Conservation (phyloP, 2,113 vertebrate species). For the Heterochromis multidens region DNA sequence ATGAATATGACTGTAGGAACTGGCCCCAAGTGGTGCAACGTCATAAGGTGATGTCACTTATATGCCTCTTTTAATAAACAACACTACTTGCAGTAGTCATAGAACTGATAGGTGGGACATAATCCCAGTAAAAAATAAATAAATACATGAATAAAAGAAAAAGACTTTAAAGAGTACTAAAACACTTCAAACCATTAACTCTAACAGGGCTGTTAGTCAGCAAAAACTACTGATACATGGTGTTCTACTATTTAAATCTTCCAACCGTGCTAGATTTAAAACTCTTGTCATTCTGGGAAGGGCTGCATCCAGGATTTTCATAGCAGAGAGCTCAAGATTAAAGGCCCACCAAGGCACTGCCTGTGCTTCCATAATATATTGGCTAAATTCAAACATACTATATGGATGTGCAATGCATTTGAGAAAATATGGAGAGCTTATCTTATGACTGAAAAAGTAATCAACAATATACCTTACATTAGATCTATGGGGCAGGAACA, state of each 20-base stretch:
- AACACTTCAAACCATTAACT: background rate
- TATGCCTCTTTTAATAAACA: conserved; percentile 40
- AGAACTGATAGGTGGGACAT: background rate
- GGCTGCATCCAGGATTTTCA: background rate
- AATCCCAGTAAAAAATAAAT: background rate
- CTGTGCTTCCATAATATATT: background rate
- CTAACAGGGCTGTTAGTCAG: background rate
- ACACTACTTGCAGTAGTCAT: background rate
- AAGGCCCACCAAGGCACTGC: background rate
- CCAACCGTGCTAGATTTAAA: background rate
- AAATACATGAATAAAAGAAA: background rate
- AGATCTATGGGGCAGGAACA: background rate
- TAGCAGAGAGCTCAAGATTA: background rate
- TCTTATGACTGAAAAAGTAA: background rate
- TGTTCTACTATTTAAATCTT: background rate
- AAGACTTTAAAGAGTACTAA: background rate
- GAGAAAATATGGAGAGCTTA: background rate
- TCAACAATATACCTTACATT: background rate
- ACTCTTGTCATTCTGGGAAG: background rate
- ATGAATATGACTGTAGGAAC: conserved; percentile 38
- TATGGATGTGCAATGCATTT: background rate
- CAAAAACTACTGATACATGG: background rate
- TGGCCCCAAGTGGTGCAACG: conserved; percentile 58
- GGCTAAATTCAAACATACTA: background rate
- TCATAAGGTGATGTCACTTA: conserved; percentile 58